Conservation (phyloP, 2,888 invertebrate genomes). For the Panopea generosa region DNA sequence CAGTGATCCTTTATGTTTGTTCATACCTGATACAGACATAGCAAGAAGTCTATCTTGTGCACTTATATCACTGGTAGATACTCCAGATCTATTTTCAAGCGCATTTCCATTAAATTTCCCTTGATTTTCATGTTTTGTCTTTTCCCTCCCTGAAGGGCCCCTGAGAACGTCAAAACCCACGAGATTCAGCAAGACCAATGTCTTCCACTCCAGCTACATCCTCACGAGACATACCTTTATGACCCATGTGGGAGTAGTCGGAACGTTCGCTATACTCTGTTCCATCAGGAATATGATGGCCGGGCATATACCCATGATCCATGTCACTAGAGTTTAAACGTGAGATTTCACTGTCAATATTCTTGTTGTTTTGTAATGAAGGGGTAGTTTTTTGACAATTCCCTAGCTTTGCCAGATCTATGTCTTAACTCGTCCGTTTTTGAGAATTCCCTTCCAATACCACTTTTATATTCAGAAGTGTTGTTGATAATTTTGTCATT, state of each 20-base stretch:
- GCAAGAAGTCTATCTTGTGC: too few relatives aligned
- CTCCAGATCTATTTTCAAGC: background rate
- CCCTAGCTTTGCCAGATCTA: background rate
- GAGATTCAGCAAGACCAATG: constrained; percentile 69
- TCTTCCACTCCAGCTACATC: constrained; percentile 70
- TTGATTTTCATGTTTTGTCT: constrained; percentile 4
- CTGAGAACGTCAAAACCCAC: constrained; percentile 67
- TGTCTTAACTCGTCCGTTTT: background rate
- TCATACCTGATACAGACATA: background rate
- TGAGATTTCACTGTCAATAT: constrained; percentile 27
- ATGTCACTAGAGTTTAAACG: constrained; percentile 30
- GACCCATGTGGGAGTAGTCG: constrained; percentile 62
- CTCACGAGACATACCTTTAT: constrained; percentile 65
- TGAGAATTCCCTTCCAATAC: background rate
- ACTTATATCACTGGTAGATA: too few relatives aligned
- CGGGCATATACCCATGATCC: constrained; percentile 63
- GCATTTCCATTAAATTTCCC: background rate
- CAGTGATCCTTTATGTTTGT: too few relatives aligned
- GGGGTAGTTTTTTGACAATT: background rate
- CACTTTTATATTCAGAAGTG: too few relatives aligned
- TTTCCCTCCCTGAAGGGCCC: constrained; percentile 5
- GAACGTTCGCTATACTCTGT: constrained; percentile 71
- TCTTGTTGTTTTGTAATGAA: constrained; percentile 9
- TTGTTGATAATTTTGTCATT: background rate
- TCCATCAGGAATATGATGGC: constrained; percentile 75